Percentiles rank a stretch among this genome's conserved stretches.
Conservation (phyloP, 2,797 vertebrate genomes). For the Sylvia borin region DNA sequence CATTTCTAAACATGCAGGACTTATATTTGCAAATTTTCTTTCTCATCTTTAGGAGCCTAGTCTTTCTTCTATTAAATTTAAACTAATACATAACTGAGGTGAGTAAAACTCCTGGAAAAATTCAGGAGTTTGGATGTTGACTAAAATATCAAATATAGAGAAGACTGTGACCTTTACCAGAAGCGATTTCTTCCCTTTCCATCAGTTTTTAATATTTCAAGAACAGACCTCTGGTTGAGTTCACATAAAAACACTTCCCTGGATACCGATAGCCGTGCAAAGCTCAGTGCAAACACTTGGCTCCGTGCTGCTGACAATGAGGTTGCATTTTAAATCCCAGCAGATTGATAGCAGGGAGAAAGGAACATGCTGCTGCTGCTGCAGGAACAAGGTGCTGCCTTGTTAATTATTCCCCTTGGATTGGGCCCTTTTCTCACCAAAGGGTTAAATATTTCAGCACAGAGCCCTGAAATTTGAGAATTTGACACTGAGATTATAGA, state of each 20-base stretch:
- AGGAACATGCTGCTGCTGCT: not conserved
- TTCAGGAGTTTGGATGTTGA: not conserved
- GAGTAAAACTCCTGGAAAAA: not conserved
- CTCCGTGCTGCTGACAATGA: not conserved
- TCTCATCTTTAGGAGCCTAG: not conserved
- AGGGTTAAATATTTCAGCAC: not conserved
- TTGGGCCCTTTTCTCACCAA: not conserved
- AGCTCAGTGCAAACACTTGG: not conserved
- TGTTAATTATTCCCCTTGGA: not conserved
- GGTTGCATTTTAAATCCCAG: not conserved
- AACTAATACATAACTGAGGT: not conserved
- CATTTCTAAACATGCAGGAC: not conserved
- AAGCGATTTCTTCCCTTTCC: not conserved
- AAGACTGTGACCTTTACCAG: not conserved
- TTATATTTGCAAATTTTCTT: not conserved
- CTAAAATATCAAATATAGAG: not conserved
- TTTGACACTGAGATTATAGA: not conserved
- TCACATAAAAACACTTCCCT: not conserved
- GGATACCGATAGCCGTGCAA: accelerated
- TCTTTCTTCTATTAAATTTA: not conserved
- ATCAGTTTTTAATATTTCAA: not conserved
- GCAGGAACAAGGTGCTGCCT: not conserved
- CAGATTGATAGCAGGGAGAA: not conserved
- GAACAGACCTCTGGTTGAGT: not conserved
- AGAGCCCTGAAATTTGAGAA: not conserved